Evolutionary conservation across 2,797 vertebrate genomes (phyloP).

Genomic region (Hippopotamyrus pictus): DNA sequence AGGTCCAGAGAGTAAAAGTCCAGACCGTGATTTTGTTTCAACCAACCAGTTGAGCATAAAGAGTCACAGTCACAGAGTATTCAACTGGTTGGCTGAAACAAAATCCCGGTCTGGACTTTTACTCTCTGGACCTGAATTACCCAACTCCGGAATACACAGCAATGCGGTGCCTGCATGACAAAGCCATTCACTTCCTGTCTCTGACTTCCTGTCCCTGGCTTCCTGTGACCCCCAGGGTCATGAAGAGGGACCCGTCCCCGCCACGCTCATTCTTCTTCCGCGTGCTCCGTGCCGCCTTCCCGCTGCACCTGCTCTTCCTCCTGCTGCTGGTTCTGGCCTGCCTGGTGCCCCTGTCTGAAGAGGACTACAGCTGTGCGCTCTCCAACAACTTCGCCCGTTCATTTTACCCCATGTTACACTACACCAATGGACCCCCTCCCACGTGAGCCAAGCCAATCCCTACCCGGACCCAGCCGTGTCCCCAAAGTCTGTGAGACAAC

Average conservation of each 20-base stretch:
- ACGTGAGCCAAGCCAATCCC: slow-evolving; percentile 56
- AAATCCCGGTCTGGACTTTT: neutral
- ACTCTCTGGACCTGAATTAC: neutral
- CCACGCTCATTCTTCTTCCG: slow-evolving; percentile 68
- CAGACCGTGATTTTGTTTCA: neutral
- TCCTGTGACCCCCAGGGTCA: slow-evolving; percentile 44
- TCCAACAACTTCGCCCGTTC: slow-evolving; percentile 91
- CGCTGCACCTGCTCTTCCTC: slow-evolving; percentile 76
- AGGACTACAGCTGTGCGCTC: slow-evolving; percentile 79
- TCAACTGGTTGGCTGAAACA: neutral
- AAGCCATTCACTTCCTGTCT: neutral
- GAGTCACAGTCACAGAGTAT: too few species aligned
- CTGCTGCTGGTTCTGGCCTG: slow-evolving; percentile 76
- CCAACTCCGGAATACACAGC: neutral
- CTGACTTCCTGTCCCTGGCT: neutral
- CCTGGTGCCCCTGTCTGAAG: slow-evolving; percentile 71
- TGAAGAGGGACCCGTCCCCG: slow-evolving; percentile 34
- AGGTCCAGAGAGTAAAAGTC: neutral
- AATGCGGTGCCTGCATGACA: neutral
- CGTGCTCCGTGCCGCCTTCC: slow-evolving; percentile 73
- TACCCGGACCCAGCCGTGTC: neutral
- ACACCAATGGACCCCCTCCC: slow-evolving; percentile 86
- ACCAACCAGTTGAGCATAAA: neutral
- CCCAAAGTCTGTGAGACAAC: neutral
- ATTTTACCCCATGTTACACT: slow-evolving; percentile 88